These are phyloP conservation scores for Contarinia nasturtii DNA, from an alignment of 1,140 invertebrate genomes.

Conservation along the genomic window DNA sequence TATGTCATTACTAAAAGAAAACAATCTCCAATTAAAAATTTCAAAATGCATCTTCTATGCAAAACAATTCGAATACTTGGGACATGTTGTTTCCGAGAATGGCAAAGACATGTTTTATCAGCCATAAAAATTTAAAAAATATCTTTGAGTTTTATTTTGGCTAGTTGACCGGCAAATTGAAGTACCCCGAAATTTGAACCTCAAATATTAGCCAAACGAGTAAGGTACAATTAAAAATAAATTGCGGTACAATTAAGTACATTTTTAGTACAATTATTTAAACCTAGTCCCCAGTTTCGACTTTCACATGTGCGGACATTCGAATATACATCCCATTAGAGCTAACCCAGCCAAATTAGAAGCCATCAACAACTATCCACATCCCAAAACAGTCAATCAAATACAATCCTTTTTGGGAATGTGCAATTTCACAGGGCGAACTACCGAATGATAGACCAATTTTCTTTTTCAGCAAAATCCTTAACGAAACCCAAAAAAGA, in stretches of 20 bases:
- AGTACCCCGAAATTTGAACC: too few relatives aligned
- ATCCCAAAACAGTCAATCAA: neutral
- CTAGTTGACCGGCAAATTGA: too few relatives aligned
- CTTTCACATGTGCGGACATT: too few relatives aligned
- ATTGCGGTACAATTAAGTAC: too few relatives aligned
- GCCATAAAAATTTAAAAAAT: too few relatives aligned
- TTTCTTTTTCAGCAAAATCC: constrained; percentile 7
- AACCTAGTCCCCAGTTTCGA: too few relatives aligned
- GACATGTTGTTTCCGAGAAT: constrained; percentile 7
- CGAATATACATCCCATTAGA: too few relatives aligned
- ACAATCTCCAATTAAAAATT: constrained; percentile 5
- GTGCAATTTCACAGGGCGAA: constrained; percentile 4
- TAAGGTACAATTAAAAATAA: too few relatives aligned
- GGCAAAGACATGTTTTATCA: too few relatives aligned
- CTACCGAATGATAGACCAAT: constrained; percentile 7
- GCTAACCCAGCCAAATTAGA: neutral
- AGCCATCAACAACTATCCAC: neutral
- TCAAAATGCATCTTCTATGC: constrained; percentile 2
- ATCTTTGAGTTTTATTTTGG: too few relatives aligned
- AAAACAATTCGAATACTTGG: neutral
- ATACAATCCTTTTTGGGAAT: neutral
- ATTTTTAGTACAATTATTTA: too few relatives aligned
- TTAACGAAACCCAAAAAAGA: constrained; percentile 14
- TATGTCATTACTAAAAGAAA: constrained; percentile 4
- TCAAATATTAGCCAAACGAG: too few relatives aligned